Conservation (phyloP, 2,888 invertebrate genomes). For the Cephus spinipes region DNA sequence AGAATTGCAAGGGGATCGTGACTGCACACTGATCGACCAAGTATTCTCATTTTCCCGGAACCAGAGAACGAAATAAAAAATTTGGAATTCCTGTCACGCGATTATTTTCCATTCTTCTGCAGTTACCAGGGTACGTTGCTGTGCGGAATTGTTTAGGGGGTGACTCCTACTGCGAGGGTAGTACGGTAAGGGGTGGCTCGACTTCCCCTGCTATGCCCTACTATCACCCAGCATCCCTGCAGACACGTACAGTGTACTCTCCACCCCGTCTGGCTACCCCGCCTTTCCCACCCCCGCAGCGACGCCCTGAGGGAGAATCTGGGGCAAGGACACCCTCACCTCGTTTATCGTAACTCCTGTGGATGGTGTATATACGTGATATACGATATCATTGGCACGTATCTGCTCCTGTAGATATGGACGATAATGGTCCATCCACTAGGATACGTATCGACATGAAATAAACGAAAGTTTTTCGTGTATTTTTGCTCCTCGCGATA, state of each 20-base stretch:
- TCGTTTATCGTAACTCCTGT: background rate
- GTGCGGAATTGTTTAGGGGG: background rate
- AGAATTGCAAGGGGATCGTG: background rate
- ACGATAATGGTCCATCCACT: background rate
- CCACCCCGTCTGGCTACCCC: constrained; percentile 25
- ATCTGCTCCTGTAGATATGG: background rate
- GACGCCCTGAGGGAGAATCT: constrained; percentile 40
- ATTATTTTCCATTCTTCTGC: background rate
- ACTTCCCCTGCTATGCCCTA: constrained; percentile 39
- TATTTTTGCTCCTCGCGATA: no score
- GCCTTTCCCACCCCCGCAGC: constrained; percentile 15
- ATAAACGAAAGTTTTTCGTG: no score
- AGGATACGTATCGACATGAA: background rate
- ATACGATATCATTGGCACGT: background rate
- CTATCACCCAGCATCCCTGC: constrained; percentile 14
- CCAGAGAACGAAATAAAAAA: background rate
- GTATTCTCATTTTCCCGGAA: background rate
- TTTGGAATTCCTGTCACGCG: background rate
- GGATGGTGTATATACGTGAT: background rate
- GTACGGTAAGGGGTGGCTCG: background rate
- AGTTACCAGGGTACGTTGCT: background rate
- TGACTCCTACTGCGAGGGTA: background rate
- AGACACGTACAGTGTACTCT: background rate
- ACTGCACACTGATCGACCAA: background rate
- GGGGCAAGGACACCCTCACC: constrained; percentile 54